Base-by-base conservation (phyloP, 2,797 vertebrate species). In the Hipposideros larvatus region DNA sequence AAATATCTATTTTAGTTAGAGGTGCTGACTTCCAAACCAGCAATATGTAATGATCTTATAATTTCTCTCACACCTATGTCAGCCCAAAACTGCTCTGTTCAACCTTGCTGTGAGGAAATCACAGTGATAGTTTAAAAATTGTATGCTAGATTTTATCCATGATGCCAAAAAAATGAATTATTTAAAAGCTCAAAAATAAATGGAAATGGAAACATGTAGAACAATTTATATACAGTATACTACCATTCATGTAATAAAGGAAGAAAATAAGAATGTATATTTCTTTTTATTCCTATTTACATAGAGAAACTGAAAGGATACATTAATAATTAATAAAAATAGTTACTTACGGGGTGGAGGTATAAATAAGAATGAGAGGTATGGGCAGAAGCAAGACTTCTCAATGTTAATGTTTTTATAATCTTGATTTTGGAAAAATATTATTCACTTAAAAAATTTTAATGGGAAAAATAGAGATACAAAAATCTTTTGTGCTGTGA, bases 351-450 rank as follows among this genome's bases (percentile, higher is more conserved):
- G 70, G 19, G 11, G 41, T 41, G 0, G 14, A 88, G 16, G 15
- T 80, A 55, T 74, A 9, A 93, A 31, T 46, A 79, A 80, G n/a
- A 87, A 48, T 57, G 8, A 88, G 8, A 87, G 37, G 26, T 7
- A 79, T 0, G 19, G 16, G 28, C n/a, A 94, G 55, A 93, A 91
- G 48, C 14, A 85, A 86, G 34, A 41, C 43, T 74, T 92, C 59
- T 51, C 21, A 51, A 68, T 11, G 8, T 26, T 53, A 95, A 59
- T 4, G 22, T 53, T 63, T 87, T 77, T 71, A 71, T 41, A 37
- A 85, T 75, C 75, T 93, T 94, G 13, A 95, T 61, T 90, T 96
- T 82, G 15, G 31, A 84, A 90, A 14, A 75, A 46, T 87, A 21
- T 34, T 82, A 78, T 48, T 89, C 37, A 82, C 73, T 63, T 68